These are phyloP conservation scores for Ctenopoma multispine DNA, from an alignment of 2,797 vertebrate genomes.

Conservation along the genomic window DNA sequence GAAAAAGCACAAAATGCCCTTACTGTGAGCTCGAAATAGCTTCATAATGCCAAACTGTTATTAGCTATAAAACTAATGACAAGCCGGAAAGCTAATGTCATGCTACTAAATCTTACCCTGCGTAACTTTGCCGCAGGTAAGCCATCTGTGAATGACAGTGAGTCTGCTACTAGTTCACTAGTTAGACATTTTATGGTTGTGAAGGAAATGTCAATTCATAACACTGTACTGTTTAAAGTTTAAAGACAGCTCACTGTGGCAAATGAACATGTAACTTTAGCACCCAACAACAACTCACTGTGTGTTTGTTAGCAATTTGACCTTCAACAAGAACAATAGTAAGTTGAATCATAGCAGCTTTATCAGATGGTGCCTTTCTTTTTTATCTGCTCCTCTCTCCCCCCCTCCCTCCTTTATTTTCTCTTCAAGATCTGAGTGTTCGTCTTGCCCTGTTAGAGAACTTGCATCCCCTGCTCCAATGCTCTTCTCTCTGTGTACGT, in stretches of 20 bases:
- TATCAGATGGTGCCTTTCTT: conserved; percentile 30
- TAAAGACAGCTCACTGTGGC: conserved; percentile 30
- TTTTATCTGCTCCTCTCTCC: conserved; percentile 9
- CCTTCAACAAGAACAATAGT: conserved; percentile 55
- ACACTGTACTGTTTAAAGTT: conserved; percentile 24
- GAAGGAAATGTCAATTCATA: conserved; percentile 48
- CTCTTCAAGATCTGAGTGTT: conserved; percentile 33
- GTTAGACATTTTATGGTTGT: conserved; percentile 47
- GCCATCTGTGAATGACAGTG: conserved; percentile 69
- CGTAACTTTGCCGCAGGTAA: conserved; percentile 72
- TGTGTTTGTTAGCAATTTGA: conserved; percentile 40
- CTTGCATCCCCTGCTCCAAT: conserved; percentile 44
- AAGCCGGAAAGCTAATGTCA: conserved; percentile 72
- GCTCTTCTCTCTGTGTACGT: conserved; percentile 36
- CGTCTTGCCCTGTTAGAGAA: conserved; percentile 36
- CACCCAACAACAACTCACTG: neutral
- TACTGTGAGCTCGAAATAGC: conserved; percentile 36
- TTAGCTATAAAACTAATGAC: conserved; percentile 75
- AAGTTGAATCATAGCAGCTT: conserved; percentile 39
- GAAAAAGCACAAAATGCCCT: conserved; percentile 1
- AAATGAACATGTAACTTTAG: conserved; percentile 24
- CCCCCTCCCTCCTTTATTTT: neutral
- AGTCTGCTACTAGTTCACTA: conserved; percentile 52
- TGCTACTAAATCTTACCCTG: conserved; percentile 72
- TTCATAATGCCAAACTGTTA: conserved; percentile 57